Conservation (phyloP, 1,140 invertebrate genomes). For the Neodiprion pinetum region DNA sequence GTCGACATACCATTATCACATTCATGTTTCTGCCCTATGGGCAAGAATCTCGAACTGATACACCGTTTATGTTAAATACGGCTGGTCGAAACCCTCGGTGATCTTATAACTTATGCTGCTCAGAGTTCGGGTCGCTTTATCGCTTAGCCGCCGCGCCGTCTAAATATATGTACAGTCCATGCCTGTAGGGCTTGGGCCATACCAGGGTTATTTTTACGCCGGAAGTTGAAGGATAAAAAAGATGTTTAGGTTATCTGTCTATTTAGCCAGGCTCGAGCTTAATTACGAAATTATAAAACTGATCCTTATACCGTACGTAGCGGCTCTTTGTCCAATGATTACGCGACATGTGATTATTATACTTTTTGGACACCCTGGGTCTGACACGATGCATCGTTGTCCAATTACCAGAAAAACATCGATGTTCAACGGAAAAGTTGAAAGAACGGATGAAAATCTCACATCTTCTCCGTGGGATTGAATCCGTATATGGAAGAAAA, state of each 20-base stretch:
- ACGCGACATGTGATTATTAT: too few relatives aligned
- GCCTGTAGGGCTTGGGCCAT: neutral
- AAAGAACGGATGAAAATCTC: too few relatives aligned
- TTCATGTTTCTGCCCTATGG: neutral
- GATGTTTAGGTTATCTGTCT: conserved; percentile 17
- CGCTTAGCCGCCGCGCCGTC: neutral
- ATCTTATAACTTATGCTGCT: neutral
- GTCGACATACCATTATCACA: too few relatives aligned
- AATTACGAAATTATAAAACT: conserved; percentile 12
- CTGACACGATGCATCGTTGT: too few relatives aligned
- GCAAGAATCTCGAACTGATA: neutral
- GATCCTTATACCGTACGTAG: neutral
- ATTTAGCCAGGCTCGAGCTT: conserved; percentile 7
- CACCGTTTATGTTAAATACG: neutral
- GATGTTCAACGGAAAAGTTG: too few relatives aligned
- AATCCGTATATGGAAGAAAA: too few relatives aligned
- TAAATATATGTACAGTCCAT: neutral
- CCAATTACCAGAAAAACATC: too few relatives aligned
- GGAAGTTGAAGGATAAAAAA: conserved; percentile 22
- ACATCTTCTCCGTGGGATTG: too few relatives aligned
- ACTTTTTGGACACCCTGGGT: too few relatives aligned
- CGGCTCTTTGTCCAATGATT: too few relatives aligned
- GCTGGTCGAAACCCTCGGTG: neutral
- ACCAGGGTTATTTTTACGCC: neutral
- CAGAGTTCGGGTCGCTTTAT: neutral